Evolutionary conservation across 2,113 vertebrate genomes (phyloP).

Genomic region (Odobenus rosmarus): DNA sequence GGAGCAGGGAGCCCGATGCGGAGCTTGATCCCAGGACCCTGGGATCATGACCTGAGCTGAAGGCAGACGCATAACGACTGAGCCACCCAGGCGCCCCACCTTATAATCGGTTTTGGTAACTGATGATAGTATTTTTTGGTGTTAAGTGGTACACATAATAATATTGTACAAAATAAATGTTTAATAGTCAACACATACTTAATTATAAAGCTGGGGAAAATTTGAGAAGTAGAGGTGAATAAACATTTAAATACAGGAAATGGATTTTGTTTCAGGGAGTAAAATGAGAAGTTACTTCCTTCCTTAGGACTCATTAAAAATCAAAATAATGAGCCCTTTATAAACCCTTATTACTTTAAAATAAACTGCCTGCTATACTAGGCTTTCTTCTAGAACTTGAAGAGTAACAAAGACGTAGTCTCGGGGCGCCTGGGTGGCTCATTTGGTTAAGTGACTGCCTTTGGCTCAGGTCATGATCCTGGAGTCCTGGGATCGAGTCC

Average conservation of each 20-base stretch:
- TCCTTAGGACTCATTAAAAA: slow-evolving; percentile 40
- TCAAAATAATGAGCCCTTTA: background rate
- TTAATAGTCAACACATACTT: slow-evolving; percentile 36
- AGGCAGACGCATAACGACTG: no score
- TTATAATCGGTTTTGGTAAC: slow-evolving; percentile 46
- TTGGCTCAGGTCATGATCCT: no score
- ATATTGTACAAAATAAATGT: background rate
- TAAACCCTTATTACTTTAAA: background rate
- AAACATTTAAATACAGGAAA: background rate
- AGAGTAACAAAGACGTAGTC: background rate
- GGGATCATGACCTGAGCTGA: no score
- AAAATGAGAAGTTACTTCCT: background rate
- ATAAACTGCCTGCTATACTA: background rate
- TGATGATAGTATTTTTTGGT: background rate
- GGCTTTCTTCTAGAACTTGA: background rate
- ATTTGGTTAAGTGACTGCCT: no score
- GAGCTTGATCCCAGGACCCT: no score
- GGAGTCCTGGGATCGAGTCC: no score
- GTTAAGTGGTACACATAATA: background rate
- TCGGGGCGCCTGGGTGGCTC: background rate
- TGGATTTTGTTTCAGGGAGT: slow-evolving; percentile 42
- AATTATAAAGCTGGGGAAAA: background rate
- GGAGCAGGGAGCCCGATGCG: no score
- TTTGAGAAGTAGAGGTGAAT: slow-evolving; percentile 3
- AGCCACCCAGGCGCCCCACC: background rate